Evolutionary conservation across 2,113 vertebrate genomes (phyloP).

Genomic region (Mormyrus iriodes): DNA sequence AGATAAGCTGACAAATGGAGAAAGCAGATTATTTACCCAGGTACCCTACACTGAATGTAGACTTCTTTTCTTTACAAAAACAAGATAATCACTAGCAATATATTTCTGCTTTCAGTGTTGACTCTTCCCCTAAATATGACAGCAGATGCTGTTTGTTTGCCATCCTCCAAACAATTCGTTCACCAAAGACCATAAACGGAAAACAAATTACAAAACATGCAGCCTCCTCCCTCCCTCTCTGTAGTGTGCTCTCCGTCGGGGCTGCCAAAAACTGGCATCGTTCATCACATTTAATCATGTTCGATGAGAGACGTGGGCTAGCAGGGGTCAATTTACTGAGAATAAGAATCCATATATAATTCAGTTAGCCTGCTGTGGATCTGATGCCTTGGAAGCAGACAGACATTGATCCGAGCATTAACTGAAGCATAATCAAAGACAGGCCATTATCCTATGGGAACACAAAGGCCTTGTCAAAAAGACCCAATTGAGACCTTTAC

Average conservation of each 20-base stretch:
- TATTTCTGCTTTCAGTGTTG: neutral
- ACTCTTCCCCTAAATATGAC: neutral
- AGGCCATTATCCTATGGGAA: neutral
- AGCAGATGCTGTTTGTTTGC: neutral
- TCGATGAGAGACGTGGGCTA: slow-evolving; percentile 12
- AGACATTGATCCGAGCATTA: neutral
- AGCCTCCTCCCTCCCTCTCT: neutral
- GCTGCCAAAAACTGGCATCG: neutral
- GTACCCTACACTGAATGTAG: neutral
- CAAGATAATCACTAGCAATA: neutral
- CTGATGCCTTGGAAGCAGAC: neutral
- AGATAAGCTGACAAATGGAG: neutral
- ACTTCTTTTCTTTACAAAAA: neutral
- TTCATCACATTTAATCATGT: slow-evolving; percentile 16
- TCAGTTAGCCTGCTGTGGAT: slow-evolving; percentile 10
- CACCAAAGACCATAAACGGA: neutral
- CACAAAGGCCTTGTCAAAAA: neutral
- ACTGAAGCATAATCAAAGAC: neutral
- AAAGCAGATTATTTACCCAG: neutral
- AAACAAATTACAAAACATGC: neutral
- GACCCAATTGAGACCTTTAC: neutral
- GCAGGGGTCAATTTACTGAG: slow-evolving; percentile 8
- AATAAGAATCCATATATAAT: slow-evolving; percentile 13
- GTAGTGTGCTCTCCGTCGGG: neutral
- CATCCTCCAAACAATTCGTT: neutral